A percentile compares a stretch with the other conserved stretches of the same genome.
Conservation (phyloP, 2,113 vertebrate genomes). For the Puffinus mauretanicus region DNA sequence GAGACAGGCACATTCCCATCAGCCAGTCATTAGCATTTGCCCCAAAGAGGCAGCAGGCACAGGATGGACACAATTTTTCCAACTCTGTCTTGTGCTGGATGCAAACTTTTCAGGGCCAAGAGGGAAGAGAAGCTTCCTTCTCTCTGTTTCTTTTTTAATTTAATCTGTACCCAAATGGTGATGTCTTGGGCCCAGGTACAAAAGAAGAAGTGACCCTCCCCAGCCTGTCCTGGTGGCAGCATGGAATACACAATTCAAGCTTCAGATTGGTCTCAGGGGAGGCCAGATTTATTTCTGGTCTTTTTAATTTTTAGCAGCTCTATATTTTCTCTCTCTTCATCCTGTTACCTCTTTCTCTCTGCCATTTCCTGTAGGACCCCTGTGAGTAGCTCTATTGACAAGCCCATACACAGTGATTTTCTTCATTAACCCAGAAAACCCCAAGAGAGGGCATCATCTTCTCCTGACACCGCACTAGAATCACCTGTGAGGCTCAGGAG, state of each 20-base stretch:
- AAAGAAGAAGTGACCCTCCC: not conserved
- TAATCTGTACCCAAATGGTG: not conserved
- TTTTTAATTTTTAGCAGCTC: constrained; percentile 31
- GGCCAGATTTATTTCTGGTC: not conserved
- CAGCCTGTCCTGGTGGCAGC: not conserved
- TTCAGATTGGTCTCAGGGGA: not conserved
- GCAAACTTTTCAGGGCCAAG: not conserved
- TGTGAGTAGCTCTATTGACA: not conserved
- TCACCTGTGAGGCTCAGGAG: not conserved
- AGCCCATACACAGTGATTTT: not conserved
- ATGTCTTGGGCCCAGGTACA: not conserved
- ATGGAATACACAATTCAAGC: not conserved
- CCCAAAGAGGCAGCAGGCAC: not conserved
- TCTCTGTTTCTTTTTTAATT: not conserved
- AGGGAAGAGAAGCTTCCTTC: not conserved
- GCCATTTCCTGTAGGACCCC: not conserved
- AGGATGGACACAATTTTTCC: not conserved
- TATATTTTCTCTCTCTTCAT: not conserved
- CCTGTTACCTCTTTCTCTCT: not conserved
- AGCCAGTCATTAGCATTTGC: constrained; percentile 36
- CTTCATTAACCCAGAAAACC: not conserved
- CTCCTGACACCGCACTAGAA: not conserved
- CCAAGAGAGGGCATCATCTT: not conserved
- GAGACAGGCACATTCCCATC: constrained; percentile 47
- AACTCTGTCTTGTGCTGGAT: not conserved